These are phyloP conservation scores for Speoplatyrhinus poulsoni DNA, from an alignment of 2,113 vertebrate species.

Conservation along the genomic window DNA sequence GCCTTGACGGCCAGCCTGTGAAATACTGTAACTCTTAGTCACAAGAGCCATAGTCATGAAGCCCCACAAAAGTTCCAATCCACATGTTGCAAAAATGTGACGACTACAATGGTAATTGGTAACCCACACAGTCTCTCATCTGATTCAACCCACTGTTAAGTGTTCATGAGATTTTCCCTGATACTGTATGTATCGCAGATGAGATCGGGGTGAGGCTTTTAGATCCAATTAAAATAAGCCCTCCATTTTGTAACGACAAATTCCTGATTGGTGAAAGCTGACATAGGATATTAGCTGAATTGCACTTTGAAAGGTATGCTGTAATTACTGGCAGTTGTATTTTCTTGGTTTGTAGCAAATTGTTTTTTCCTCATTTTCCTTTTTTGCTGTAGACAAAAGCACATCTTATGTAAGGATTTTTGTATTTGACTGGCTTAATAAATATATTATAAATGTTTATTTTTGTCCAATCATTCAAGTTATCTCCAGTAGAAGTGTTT, in stretches of 20 bases:
- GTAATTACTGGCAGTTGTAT: conserved; percentile 72
- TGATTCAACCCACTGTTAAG: conserved; percentile 25
- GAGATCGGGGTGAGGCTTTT: conserved; percentile 50
- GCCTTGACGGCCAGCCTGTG: conserved; percentile 22
- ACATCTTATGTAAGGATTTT: conserved; percentile 77
- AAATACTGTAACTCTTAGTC: conserved; percentile 24
- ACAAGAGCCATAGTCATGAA: too few relatives aligned
- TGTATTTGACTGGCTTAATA: conserved; percentile 84
- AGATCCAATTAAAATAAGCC: conserved; percentile 33
- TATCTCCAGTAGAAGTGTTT: neutral
- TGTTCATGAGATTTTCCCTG: conserved; percentile 7
- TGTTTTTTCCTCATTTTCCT: conserved; percentile 33
- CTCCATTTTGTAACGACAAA: conserved; percentile 46
- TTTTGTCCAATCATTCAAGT: conserved; percentile 28
- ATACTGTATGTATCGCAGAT: conserved; percentile 10
- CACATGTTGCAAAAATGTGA: neutral
- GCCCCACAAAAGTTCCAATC: neutral
- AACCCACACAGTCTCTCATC: conserved; percentile 3
- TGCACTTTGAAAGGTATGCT: conserved; percentile 73
- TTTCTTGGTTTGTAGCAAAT: conserved; percentile 68
- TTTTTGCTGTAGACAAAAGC: conserved; percentile 74
- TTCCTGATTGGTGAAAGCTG: conserved; percentile 46
- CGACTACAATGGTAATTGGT: conserved; percentile 2
- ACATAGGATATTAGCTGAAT: conserved; percentile 59
- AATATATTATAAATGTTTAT: conserved; percentile 80